A percentile compares a stretch with the other conserved stretches of the same genome.
phyloP scores from a whole-genome alignment of 2,888 invertebrate genomes.

The Theretra japonica region DNA sequence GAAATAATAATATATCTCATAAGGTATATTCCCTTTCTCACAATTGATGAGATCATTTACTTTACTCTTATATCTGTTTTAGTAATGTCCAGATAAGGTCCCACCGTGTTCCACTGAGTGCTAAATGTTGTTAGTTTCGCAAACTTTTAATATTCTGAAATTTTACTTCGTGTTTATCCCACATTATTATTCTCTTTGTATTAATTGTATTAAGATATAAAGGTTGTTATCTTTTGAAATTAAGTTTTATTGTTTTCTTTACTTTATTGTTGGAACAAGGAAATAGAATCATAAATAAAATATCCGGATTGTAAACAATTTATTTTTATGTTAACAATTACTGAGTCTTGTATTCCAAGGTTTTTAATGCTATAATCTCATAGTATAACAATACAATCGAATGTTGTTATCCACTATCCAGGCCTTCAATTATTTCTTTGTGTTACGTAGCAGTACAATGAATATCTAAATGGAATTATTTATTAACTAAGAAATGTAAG shows the following conservation, averaged over 20 bases:
- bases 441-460: too few species aligned
- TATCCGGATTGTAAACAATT: not conserved
- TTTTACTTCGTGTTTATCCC: not conserved
- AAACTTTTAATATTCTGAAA: too few species aligned
- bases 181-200: not conserved
- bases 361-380: not conserved
- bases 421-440: not conserved
- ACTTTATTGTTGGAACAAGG: not conserved
- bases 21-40: conserved; percentile 13
- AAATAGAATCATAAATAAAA: not conserved
- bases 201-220: not conserved
- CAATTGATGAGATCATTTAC: not conserved
- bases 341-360: not conserved
- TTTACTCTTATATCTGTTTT: not conserved
- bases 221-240: not conserved
- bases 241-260: not conserved
- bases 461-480: too few species aligned
- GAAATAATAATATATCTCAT: not conserved
- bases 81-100: not conserved
- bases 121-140: not conserved
- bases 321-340: not conserved
- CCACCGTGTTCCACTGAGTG: not conserved
- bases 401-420: not conserved
- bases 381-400: not conserved
- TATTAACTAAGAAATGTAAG: too few species aligned